A percentile compares a stretch with the other conserved stretches of the same genome.
Evolutionary conservation across 2,888 invertebrate genomes (phyloP).

Genomic region (Euproctis similis): DNA sequence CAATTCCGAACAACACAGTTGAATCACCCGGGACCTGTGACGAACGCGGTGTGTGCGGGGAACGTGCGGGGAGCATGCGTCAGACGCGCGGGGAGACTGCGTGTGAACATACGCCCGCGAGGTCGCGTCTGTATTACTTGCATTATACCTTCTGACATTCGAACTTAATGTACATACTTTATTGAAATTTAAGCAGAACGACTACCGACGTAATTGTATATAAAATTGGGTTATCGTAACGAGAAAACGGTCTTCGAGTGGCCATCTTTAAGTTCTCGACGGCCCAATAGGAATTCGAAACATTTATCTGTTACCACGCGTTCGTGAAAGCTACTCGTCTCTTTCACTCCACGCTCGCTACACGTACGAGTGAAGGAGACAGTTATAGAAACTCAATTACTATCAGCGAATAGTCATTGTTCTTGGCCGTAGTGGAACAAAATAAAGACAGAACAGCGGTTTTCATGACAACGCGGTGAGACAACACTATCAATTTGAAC

Average conservation of each 20-base stretch:
- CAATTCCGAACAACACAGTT: conserved; percentile 66
- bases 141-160: conserved; percentile 68
- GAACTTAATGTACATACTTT: conserved; percentile 65
- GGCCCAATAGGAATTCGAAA: conserved; percentile 69
- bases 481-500: conserved; percentile 40
- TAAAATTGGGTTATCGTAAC: conserved; percentile 73
- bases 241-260: conserved; percentile 65
- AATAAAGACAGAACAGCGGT: conserved; percentile 74
- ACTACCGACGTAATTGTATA: conserved; percentile 61
- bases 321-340: conserved; percentile 42
- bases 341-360: conserved; percentile 28
- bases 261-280: conserved; percentile 69
- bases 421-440: conserved; percentile 73
- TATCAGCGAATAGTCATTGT: conserved; percentile 69
- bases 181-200: conserved; percentile 68
- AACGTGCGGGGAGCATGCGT: conserved; percentile 11
- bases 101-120: conserved; percentile 55
- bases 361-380: conserved; percentile 43
- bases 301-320: conserved; percentile 42
- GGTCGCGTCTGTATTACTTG: conserved; percentile 66
- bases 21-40: conserved; percentile 38
- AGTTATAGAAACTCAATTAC: conserved; percentile 52
- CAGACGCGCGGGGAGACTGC: conserved; percentile 16
- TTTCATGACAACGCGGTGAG: conserved; percentile 73
- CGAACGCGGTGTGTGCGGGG: conserved; percentile 12